These are phyloP conservation scores for Nothura maculosa DNA, from an alignment of 2,797 vertebrate species.

Conservation along the genomic window DNA sequence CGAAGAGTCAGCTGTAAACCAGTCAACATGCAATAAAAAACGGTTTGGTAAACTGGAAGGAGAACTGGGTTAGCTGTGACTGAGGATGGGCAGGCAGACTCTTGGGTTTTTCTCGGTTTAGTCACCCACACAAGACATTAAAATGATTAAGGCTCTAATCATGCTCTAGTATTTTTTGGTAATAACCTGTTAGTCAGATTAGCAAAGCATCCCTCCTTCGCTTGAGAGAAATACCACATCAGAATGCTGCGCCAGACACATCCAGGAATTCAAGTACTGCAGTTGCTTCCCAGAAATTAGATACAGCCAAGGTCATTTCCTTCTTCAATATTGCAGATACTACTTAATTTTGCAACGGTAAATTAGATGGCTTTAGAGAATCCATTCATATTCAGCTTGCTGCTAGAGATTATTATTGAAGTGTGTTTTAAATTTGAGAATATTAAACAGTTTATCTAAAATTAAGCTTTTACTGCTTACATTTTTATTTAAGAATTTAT, in stretches of 20 bases:
- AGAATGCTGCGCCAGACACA: constrained; percentile 21
- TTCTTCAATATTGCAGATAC: not conserved
- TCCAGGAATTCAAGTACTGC: not conserved
- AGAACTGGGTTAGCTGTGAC: constrained; percentile 85
- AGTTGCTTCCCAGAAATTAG: not conserved
- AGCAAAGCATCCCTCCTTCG: constrained; percentile 82
- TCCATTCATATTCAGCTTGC: not conserved
- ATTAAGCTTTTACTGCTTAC: not conserved
- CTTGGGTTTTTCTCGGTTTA: constrained; percentile 77
- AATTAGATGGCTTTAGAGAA: not conserved
- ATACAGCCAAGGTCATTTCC: not conserved
- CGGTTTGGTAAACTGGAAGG: constrained; percentile 83
- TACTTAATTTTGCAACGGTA: not conserved
- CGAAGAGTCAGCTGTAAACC: constrained; percentile 98
- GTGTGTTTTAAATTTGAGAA: not conserved
- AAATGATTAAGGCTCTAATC: constrained; percentile 69
- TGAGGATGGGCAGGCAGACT: constrained; percentile 84
- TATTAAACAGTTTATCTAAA: not conserved
- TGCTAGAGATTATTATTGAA: not conserved
- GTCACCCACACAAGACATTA: constrained; percentile 75
- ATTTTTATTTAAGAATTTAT: not conserved
- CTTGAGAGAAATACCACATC: constrained; percentile 84
- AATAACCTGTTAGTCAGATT: constrained; percentile 78
- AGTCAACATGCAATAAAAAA: constrained; percentile 90
- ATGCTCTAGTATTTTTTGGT: constrained; percentile 76